A percentile compares a stretch with the other conserved stretches of the same genome.
Conservation (phyloP, 2,113 vertebrate species). For the Gopherus flavomarginatus region DNA sequence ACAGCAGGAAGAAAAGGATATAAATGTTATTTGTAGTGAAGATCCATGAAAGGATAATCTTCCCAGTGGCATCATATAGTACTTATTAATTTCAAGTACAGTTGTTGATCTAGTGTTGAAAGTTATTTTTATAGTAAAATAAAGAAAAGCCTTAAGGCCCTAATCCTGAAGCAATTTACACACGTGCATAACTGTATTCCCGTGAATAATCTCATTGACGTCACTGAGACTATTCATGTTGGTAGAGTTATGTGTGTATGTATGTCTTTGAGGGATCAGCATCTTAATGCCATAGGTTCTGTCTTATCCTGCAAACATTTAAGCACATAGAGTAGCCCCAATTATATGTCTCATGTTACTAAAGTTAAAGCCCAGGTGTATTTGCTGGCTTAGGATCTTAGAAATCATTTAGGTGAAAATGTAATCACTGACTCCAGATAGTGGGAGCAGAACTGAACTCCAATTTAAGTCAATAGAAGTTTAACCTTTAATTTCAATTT, state of each 20-base stretch:
- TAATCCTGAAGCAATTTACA: slow-evolving; percentile 5
- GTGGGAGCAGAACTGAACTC: neutral
- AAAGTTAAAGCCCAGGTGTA: rapidly evolving
- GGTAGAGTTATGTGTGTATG: neutral
- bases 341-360: rapidly evolving
- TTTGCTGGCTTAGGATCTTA: neutral
- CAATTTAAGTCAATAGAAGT: rapidly evolving
- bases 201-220: neutral
- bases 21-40: slow-evolving; percentile 20
- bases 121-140: slow-evolving; percentile 18
- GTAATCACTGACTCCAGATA: neutral
- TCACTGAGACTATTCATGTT: neutral
- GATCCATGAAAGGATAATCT: slow-evolving; percentile 38
- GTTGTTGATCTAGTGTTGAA: neutral
- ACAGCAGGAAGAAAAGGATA: slow-evolving; percentile 64
- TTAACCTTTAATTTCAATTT: neutral
- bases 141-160: neutral
- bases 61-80: slow-evolving; percentile 41
- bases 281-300: neutral
- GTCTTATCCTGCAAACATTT: rapidly evolving
- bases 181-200: neutral
- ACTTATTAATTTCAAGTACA: neutral
- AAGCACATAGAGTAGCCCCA: rapidly evolving
- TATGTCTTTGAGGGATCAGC: neutral
- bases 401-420: neutral